Percentiles rank a stretch among this genome's conserved stretches.
Evolutionary conservation across 2,113 vertebrate species (phyloP).

Genomic region (Picathartes gymnocephalus): DNA sequence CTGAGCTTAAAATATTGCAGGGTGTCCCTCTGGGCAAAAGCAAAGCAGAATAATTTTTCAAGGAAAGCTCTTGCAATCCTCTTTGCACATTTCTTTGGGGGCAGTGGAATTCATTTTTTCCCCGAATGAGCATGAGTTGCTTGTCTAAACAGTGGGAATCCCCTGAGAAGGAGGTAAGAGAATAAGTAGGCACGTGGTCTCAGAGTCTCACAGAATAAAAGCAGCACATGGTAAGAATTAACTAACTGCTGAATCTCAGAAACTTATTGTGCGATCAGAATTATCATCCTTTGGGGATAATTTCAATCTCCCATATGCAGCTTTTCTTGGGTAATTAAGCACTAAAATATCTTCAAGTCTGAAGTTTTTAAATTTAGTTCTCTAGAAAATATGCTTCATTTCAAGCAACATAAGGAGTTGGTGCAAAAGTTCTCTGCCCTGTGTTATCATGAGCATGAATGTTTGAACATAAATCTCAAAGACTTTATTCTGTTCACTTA

Average conservation of each 20-base stretch:
- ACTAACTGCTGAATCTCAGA: conserved; percentile 8
- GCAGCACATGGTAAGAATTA: conserved; percentile 40
- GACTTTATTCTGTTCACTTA: neutral
- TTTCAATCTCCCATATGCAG: neutral
- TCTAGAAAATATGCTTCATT: neutral
- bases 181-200: neutral
- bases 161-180: neutral
- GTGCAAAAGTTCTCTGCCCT: neutral
- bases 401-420: neutral
- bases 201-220: neutral
- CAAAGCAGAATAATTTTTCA: neutral
- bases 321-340: conserved; percentile 11
- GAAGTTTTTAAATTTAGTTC: neutral
- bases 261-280: neutral
- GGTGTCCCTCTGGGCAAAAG: neutral
- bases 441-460: neutral
- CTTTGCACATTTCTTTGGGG: neutral
- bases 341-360: neutral
- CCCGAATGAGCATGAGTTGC: neutral
- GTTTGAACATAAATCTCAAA: neutral
- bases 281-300: neutral
- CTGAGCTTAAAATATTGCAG: neutral
- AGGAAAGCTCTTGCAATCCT: neutral
- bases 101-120: neutral
- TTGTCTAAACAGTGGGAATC: conserved; percentile 2